Conservation (phyloP, 64 coral and sea anemone genomes). For the Orbicella faveolata region DNA sequence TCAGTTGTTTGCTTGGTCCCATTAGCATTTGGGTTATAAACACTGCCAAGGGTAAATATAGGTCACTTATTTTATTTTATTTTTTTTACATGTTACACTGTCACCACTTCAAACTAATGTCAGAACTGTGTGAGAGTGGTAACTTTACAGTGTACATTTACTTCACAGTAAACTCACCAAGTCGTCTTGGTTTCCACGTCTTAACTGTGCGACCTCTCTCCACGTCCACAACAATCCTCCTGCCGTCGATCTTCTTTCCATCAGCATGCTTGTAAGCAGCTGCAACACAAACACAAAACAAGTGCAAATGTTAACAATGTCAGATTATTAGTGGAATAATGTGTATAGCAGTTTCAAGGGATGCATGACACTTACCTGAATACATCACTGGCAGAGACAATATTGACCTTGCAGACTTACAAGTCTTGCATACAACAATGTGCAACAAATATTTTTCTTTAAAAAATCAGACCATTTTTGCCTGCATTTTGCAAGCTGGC, state of each 20-base stretch:
- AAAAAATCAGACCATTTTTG: too few relatives aligned
- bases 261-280: conserved; percentile 99
- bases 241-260: conserved; percentile 98
- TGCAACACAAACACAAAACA: conserved; percentile 36
- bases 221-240: conserved; percentile 97
- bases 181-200: conserved; percentile 89
- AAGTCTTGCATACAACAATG: too few relatives aligned
- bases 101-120: too few relatives aligned
- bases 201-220: conserved; percentile 96
- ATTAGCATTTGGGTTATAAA: too few relatives aligned
- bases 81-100: too few relatives aligned
- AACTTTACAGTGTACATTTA: too few relatives aligned
- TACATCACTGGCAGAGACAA: not conserved
- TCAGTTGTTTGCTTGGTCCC: too few relatives aligned
- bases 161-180: conserved; percentile 53
- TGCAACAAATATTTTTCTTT: too few relatives aligned
- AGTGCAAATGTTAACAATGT: not conserved
- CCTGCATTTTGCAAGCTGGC: too few relatives aligned
- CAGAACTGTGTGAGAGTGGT: too few relatives aligned
- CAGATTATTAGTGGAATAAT: not conserved
- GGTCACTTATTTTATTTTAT: too few relatives aligned
- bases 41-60: too few relatives aligned
- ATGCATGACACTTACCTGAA: not conserved
- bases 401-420: not conserved
- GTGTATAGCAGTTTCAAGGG: not conserved